Evolutionary conservation across 2,797 vertebrate genomes (phyloP).

Genomic region (Hipposideros larvatus): DNA sequence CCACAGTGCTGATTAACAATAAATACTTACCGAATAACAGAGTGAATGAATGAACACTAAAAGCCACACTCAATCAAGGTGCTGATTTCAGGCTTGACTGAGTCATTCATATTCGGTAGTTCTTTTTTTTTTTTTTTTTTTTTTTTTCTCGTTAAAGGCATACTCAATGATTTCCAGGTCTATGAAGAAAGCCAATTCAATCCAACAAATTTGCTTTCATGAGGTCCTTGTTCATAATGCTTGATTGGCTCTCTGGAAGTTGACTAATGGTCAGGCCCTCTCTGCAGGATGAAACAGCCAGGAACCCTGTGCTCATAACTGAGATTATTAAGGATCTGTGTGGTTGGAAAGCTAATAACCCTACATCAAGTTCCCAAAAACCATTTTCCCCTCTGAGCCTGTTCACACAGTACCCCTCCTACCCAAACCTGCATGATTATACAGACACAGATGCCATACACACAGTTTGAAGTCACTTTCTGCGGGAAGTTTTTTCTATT

Average conservation of each 20-base stretch:
- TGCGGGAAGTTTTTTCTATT: background rate
- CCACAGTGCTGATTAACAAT: background rate
- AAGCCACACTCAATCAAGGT: background rate
- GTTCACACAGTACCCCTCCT: background rate
- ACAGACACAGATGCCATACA: background rate
- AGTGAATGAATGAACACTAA: constrained; percentile 46
- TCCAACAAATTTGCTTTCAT: constrained; percentile 32
- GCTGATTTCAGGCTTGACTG: constrained; percentile 49
- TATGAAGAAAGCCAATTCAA: constrained; percentile 35
- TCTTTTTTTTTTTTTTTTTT: background rate
- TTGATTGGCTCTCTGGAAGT: constrained; percentile 46
- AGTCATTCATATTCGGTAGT: constrained; percentile 10
- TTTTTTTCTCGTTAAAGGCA: background rate
- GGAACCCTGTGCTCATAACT: background rate
- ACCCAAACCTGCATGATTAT: background rate
- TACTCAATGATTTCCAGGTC: background rate
- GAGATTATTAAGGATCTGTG: background rate
- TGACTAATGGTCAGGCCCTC: background rate
- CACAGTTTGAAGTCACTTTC: background rate
- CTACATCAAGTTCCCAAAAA: background rate
- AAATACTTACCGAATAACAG: constrained; percentile 28
- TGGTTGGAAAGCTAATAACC: constrained; percentile 14
- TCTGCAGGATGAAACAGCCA: background rate
- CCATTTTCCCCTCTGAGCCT: background rate
- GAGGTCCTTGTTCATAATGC: constrained; percentile 2